Evolutionary conservation across 2,888 invertebrate genomes (phyloP).

Genomic region (Tromatobia lineatoria): DNA sequence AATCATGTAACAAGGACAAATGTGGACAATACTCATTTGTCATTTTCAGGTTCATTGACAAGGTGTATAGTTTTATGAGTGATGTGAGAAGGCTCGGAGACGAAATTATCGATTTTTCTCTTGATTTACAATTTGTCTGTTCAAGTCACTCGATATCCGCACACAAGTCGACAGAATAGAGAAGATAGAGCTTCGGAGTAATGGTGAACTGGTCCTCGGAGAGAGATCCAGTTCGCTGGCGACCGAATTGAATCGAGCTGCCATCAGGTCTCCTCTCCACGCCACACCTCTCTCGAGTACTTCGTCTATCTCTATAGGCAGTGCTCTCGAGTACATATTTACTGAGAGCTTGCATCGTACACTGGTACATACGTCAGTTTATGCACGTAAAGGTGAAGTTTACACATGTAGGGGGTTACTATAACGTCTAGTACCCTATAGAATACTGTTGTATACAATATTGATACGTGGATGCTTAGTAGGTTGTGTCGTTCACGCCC

Average conservation of each 20-base stretch:
- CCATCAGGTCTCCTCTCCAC: constrained; percentile 23
- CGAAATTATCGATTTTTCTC: constrained; percentile 3
- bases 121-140: constrained; percentile 25
- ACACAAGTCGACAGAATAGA: background rate
- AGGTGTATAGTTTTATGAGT: background rate
- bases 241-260: constrained; percentile 37
- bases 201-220: constrained; percentile 28
- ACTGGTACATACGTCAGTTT: constrained; percentile 14
- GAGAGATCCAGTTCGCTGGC: constrained; percentile 31
- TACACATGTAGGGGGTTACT: constrained; percentile 38
- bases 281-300: constrained; percentile 10
- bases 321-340: constrained; percentile 36
- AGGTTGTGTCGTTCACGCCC: background rate
- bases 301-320: constrained; percentile 29
- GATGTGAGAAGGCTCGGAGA: background rate
- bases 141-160: constrained; percentile 23
- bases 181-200: background rate
- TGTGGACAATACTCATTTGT: background rate
- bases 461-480: background rate
- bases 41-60: background rate
- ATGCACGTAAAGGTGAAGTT: constrained; percentile 39
- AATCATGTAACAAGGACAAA: background rate
- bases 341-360: constrained; percentile 24
- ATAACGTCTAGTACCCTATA: background rate
- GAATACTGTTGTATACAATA: background rate